phyloP scores from a whole-genome alignment of 2,797 vertebrate species.

The Rhinoraja longicauda region DNA sequence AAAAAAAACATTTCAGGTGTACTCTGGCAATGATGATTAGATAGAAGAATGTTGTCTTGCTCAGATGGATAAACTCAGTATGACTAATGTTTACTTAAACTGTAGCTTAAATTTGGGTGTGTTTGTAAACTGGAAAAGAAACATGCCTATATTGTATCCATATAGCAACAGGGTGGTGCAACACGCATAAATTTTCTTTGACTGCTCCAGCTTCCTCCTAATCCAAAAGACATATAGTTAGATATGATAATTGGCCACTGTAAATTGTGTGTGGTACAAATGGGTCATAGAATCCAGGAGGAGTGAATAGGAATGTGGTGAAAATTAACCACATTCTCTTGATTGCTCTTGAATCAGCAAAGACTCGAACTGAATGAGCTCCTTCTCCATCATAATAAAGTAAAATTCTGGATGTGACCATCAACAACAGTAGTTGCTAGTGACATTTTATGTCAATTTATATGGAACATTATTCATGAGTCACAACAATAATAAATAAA shows the following conservation, averaged over 20 bases:
- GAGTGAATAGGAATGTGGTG: too few relatives aligned
- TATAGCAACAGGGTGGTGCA: too few relatives aligned
- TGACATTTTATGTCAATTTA: not conserved
- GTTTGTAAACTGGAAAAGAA: not conserved
- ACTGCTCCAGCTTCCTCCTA: too few relatives aligned
- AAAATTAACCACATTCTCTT: too few relatives aligned
- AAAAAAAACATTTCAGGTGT: not conserved
- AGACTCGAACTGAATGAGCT: too few relatives aligned
- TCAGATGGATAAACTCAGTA: not conserved
- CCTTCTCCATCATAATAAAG: not conserved
- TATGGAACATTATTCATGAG: not conserved
- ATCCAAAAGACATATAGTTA: too few relatives aligned
- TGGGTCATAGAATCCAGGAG: too few relatives aligned
- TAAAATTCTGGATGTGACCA: not conserved
- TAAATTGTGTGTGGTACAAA: too few relatives aligned
- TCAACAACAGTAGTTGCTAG: not conserved
- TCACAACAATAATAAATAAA: not conserved
- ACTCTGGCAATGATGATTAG: not conserved
- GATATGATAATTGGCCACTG: too few relatives aligned
- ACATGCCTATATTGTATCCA: too few relatives aligned
- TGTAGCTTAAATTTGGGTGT: not conserved
- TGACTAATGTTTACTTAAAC: not conserved
- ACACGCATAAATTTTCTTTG: too few relatives aligned
- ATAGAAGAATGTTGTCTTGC: not conserved
- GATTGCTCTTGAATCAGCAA: too few relatives aligned